Evolutionary conservation across 2,888 invertebrate species (phyloP).

Genomic region (Agrochola litura): DNA sequence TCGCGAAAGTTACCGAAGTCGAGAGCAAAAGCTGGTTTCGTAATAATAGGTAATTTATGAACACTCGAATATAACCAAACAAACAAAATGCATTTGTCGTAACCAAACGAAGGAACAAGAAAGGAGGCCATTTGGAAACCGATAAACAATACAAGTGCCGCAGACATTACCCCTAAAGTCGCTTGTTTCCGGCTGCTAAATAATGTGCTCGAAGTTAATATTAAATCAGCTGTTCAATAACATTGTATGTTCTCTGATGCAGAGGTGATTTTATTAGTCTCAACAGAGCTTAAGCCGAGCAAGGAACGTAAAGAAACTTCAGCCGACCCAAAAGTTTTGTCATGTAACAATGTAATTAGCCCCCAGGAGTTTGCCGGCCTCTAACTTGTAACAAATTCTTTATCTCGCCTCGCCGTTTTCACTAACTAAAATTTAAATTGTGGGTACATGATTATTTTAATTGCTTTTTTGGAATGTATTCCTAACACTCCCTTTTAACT

Average conservation of each 20-base stretch:
- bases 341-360: conserved; percentile 89
- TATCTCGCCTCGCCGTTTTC: conserved; percentile 84
- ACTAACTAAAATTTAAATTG: conserved; percentile 82
- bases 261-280: conserved; percentile 84
- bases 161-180: conserved; percentile 55
- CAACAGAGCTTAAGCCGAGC: conserved; percentile 78
- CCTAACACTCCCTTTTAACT: conserved; percentile 1
- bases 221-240: conserved; percentile 74
- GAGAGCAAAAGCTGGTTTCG: conserved; percentile 41
- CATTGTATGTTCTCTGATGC: conserved; percentile 80
- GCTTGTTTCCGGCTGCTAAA: conserved; percentile 58
- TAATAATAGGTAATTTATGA: conserved; percentile 60
- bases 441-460: conserved; percentile 66
- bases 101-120: conserved; percentile 47
- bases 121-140: conserved; percentile 54
- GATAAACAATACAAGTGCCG: conserved; percentile 60
- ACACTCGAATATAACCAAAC: conserved; percentile 43
- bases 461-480: conserved; percentile 53
- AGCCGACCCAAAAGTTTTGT: conserved; percentile 87
- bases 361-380: conserved; percentile 81
- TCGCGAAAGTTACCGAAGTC: conserved; percentile 35
- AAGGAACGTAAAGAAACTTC: conserved; percentile 87
- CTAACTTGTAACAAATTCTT: conserved; percentile 86
- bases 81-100: conserved; percentile 56
- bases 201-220: conserved; percentile 67